Evolutionary conservation across 2,113 vertebrate genomes (phyloP).

Genomic region (Nothocercus nigrocapillus): DNA sequence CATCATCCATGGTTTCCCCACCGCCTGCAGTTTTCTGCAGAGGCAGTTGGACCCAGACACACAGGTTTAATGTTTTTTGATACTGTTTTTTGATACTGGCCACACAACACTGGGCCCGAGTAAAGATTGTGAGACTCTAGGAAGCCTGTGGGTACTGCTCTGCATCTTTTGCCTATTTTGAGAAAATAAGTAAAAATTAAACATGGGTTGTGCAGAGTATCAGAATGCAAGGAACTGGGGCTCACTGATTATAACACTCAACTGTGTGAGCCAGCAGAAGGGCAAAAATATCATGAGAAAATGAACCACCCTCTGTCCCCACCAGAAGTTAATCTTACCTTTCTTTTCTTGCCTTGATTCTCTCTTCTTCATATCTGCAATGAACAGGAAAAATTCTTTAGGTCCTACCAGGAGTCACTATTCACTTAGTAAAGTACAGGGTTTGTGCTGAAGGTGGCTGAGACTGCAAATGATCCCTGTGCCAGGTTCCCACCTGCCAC

Average conservation of each 20-base stretch:
- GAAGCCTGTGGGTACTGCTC: background rate
- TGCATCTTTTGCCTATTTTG: background rate
- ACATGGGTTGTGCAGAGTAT: background rate
- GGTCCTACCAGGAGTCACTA: accelerated
- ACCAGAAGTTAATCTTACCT: constrained; percentile 72
- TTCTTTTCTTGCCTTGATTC: constrained; percentile 89
- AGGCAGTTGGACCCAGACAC: background rate
- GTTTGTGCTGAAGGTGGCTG: background rate
- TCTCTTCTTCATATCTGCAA: constrained; percentile 93
- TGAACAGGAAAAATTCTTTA: background rate
- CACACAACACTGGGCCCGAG: background rate
- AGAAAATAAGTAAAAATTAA: background rate
- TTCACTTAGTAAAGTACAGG: accelerated
- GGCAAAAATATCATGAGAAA: background rate
- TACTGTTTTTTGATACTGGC: background rate
- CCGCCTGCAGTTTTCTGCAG: background rate
- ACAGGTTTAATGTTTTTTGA: background rate
- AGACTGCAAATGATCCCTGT: accelerated
- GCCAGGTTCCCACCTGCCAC: too few relatives aligned
- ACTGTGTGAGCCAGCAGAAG: background rate
- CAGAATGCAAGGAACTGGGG: background rate
- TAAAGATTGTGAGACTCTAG: background rate
- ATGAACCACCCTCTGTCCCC: background rate
- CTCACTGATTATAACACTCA: background rate
- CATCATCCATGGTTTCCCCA: background rate